These are phyloP conservation scores for Acrocephalus scirpaceus DNA, from an alignment of 2,797 vertebrate genomes.

Conservation along the genomic window DNA sequence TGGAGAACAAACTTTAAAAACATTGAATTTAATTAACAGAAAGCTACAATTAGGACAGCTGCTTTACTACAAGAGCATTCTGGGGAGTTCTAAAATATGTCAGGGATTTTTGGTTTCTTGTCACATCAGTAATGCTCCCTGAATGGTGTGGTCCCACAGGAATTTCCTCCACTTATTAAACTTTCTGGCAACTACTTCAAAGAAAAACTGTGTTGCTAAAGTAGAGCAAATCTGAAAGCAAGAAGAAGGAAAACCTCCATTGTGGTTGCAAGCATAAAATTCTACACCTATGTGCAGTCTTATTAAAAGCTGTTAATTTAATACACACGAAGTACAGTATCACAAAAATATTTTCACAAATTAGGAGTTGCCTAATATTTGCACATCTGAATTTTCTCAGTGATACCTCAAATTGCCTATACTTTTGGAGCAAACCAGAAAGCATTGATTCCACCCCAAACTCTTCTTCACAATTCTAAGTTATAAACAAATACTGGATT, in stretches of 20 bases:
- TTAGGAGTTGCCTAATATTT: not conserved
- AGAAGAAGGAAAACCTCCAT: not conserved
- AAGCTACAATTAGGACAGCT: not conserved
- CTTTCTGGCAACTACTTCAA: conserved; percentile 3
- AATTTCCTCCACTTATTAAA: not conserved
- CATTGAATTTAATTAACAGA: not conserved
- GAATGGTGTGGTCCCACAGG: not conserved
- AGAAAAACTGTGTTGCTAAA: not conserved
- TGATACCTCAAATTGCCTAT: not conserved
- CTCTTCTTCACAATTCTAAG: not conserved
- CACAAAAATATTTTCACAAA: not conserved
- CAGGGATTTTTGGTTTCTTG: not conserved
- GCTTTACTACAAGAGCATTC: not conserved
- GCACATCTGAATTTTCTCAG: not conserved
- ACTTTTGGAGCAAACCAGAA: not conserved
- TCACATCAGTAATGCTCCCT: not conserved
- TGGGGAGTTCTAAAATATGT: not conserved
- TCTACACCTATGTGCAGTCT: not conserved
- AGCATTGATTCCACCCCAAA: not conserved
- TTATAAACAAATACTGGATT: not conserved
- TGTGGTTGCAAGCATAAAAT: not conserved
- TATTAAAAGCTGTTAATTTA: not conserved
- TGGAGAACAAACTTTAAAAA: not conserved
- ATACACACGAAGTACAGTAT: not conserved
- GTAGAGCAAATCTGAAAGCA: not conserved